phyloP scores from a whole-genome alignment of 2,113 vertebrate species.

The Stigmatopora argus region DNA sequence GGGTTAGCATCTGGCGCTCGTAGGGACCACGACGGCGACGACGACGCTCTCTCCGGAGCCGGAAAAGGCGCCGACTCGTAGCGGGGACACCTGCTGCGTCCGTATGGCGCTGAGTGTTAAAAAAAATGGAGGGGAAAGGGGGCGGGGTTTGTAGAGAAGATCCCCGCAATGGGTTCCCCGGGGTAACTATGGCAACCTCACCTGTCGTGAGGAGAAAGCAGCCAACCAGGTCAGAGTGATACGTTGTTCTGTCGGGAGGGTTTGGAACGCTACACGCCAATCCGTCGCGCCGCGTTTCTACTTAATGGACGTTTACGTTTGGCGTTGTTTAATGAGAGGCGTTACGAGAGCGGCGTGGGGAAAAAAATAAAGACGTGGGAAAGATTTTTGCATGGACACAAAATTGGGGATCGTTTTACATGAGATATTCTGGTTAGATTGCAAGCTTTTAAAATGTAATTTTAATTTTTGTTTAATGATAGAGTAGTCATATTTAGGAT shows the following conservation, averaged over 20 bases:
- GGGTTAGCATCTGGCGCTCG: conserved; percentile 61
- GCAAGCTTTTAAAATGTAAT: too few species aligned
- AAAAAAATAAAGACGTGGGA: neutral
- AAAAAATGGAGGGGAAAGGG: neutral
- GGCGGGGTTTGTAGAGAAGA: neutral
- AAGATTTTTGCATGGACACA: neutral
- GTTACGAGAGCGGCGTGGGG: neutral
- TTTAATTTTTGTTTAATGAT: too few species aligned
- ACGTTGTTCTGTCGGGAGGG: conserved; percentile 44
- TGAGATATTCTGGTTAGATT: too few species aligned
- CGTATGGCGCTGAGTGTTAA: conserved; percentile 40
- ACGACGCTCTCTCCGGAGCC: conserved; percentile 41
- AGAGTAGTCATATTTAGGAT: too few species aligned
- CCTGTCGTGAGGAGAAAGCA: conserved; percentile 63
- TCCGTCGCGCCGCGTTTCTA: neutral
- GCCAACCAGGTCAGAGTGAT: conserved; percentile 63
- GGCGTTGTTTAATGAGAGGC: neutral
- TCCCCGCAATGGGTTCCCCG: conserved; percentile 25
- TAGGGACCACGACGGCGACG: conserved; percentile 45
- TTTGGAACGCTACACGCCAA: conserved; percentile 33
- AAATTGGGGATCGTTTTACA: too few species aligned
- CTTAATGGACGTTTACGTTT: neutral
- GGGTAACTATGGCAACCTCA: conserved; percentile 72
- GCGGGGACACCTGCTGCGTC: conserved; percentile 57
- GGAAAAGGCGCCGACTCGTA: conserved; percentile 45